Conservation (phyloP, 1,140 invertebrate genomes). For the Berghia stephanieae region DNA sequence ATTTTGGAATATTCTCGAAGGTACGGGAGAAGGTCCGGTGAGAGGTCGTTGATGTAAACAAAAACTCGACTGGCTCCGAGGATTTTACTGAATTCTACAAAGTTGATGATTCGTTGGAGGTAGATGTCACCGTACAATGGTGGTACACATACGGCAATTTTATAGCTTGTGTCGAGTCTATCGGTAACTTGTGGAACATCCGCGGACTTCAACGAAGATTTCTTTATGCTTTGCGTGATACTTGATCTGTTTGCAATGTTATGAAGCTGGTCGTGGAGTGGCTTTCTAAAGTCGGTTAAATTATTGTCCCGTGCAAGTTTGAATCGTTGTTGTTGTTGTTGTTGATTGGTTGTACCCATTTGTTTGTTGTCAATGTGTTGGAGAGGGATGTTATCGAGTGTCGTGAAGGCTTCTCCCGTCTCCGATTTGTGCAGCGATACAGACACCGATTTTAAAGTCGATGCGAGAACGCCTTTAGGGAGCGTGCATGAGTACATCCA, state of each 20-base stretch:
- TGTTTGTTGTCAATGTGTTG: too few relatives aligned
- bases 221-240: too few relatives aligned
- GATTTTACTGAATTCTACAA: slow-evolving; percentile 60
- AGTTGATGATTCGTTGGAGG: slow-evolving; percentile 55
- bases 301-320: too few relatives aligned
- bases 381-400: background rate
- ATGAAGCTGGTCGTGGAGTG: too few relatives aligned
- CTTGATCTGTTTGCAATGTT: too few relatives aligned
- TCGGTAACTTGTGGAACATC: too few relatives aligned
- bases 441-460: too few relatives aligned
- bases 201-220: too few relatives aligned
- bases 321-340: background rate
- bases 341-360: background rate
- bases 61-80: slow-evolving; percentile 57
- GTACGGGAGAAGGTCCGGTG: slow-evolving; percentile 43
- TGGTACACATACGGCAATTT: slow-evolving; percentile 72
- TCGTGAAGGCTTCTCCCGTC: background rate
- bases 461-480: slow-evolving; percentile 36
- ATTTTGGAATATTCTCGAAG: slow-evolving; percentile 49
- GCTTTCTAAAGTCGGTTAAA: too few relatives aligned
- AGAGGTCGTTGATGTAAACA: slow-evolving; percentile 54
- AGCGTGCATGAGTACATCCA: slow-evolving; percentile 57
- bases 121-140: slow-evolving; percentile 61
- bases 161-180: too few relatives aligned
- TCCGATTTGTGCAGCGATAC: background rate